Conservation (phyloP, 2,113 vertebrate species). For the Pluvialis apricaria region DNA sequence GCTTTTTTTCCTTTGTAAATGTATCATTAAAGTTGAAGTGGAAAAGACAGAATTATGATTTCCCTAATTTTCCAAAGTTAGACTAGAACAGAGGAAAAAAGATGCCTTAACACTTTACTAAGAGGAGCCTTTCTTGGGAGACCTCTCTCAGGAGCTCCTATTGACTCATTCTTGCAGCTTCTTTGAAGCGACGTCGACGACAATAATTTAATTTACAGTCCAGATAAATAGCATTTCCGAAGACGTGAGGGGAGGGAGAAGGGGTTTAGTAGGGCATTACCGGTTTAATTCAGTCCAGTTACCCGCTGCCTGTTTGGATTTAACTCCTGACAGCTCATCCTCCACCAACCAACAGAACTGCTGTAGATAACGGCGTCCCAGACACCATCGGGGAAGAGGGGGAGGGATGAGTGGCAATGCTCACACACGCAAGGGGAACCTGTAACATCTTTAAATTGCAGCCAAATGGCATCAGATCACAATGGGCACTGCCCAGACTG, state of each 20-base stretch:
- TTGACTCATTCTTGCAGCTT: not conserved
- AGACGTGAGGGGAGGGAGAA: not conserved
- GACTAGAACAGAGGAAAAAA: not conserved
- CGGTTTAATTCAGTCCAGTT: slow-evolving; percentile 7
- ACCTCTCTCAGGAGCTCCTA: not conserved
- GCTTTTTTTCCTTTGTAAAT: not conserved
- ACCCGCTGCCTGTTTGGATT: not conserved
- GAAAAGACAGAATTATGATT: not conserved
- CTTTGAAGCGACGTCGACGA: slow-evolving; percentile 12
- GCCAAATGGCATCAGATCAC: not conserved
- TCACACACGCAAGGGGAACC: not conserved
- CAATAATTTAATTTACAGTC: not conserved
- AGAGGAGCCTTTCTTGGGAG: not conserved
- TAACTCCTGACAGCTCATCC: slow-evolving; percentile 5
- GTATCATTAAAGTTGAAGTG: not conserved
- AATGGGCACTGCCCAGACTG: not conserved
- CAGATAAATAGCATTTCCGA: slow-evolving; percentile 11
- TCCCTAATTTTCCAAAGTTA: not conserved
- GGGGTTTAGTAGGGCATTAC: not conserved
- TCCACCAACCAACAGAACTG: not conserved
- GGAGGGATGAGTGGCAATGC: not conserved
- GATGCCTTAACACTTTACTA: not conserved
- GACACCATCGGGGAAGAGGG: not conserved
- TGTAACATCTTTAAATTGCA: not conserved
- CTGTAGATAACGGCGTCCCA: not conserved